Evolutionary conservation across 2,888 invertebrate species (phyloP), one percentile per base, ranked within the genome.

Genomic region (Acleris literana): DNA sequence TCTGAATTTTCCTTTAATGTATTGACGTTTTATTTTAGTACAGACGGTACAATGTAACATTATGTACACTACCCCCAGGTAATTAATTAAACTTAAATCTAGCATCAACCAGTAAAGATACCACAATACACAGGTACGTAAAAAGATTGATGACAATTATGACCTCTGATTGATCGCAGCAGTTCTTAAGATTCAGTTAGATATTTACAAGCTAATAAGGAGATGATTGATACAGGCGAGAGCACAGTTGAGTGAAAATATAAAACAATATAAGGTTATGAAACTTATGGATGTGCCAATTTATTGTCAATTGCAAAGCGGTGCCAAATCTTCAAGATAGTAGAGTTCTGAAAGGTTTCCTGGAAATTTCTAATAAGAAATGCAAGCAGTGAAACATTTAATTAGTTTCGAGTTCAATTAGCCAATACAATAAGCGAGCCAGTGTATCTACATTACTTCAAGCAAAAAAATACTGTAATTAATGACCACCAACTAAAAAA

Each of bases 221-320:
- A 39, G 11, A 13, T 39, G 39, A 39, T 39, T 39, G 9, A 55
- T n/a, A 13, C 20, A 20, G 39, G 20, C 4, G 9, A 39, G 48
- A 48, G 53, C 16, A 39, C 20, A 55, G 43, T 39, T 20, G 20
- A 39, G n/a, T 33, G 3, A 18, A 49, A 56, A 16, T 49, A 63
- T 39, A 22, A 55, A 56, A 20, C n/a, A 63, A 48, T 5, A 4
- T 55, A 55, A 49, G 22, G 16, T 43, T 51, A 18, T 7, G 51
- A 13, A 3, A 39, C 13, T 39, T 39, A 39, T 13, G 39, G 39
- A 39, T 44, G 51, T 56, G 49, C 46, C 44, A 46, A 56, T 63
- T 56, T 56, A 51, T 63, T 62, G 33, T 55, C 39, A 39, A 43
- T 46, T 46, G 46, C 17, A 46, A 46, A 55, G 22, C 62, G 13